Evolutionary conservation across 2,797 vertebrate genomes (phyloP).

Genomic region (Melanotaenia pygmaea): DNA sequence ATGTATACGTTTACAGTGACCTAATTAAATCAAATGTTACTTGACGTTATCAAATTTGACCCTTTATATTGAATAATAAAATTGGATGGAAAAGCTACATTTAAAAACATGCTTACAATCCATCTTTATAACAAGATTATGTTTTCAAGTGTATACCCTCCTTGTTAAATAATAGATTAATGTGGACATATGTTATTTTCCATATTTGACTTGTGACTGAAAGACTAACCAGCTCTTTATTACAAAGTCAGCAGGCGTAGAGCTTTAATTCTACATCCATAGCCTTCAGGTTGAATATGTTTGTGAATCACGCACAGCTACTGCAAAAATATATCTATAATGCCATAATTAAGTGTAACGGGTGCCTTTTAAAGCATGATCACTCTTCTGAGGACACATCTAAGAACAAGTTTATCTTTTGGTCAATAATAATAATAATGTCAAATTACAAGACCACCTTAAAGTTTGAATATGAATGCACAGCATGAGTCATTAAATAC

Average conservation of each 20-base stretch:
- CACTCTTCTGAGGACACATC: background rate
- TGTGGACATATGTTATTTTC: too few species aligned
- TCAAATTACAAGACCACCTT: conserved; percentile 7
- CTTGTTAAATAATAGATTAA: background rate
- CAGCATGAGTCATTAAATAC: background rate
- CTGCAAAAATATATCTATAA: background rate
- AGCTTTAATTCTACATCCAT: background rate
- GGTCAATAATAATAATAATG: background rate
- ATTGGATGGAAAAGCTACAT: background rate
- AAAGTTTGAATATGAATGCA: background rate
- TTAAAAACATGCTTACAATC: background rate
- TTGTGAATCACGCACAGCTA: background rate
- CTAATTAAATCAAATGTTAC: too few species aligned
- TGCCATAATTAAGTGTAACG: background rate
- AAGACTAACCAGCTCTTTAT: background rate
- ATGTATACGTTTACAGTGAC: too few species aligned
- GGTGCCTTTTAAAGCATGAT: background rate
- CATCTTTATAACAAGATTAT: background rate
- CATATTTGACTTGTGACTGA: background rate
- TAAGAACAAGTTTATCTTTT: background rate
- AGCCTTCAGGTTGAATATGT: background rate
- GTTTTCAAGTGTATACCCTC: background rate
- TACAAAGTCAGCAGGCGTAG: background rate
- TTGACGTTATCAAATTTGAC: too few species aligned
- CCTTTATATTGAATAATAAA: too few species aligned